Conservation (phyloP, 2,888 invertebrate species). For the Tricholauxania praeusta region DNA sequence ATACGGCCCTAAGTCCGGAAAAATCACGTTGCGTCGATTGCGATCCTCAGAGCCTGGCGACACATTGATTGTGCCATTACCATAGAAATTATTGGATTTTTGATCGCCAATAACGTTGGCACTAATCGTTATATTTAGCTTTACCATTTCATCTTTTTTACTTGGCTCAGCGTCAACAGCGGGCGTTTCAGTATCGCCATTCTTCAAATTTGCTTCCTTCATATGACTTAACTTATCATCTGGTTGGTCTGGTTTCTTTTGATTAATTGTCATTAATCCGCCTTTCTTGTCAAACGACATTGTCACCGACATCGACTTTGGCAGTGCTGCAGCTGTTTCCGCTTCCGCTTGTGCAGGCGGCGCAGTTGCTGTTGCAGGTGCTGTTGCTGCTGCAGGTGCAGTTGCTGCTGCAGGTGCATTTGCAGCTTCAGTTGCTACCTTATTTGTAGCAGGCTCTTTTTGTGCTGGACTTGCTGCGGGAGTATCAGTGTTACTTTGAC, state of each 20-base stretch:
- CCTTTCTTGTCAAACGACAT: background rate
- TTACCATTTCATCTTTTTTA: slow-evolving; percentile 48
- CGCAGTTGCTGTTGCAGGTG: background rate
- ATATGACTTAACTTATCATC: background rate
- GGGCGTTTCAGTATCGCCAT: background rate
- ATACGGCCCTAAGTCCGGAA: slow-evolving; percentile 1
- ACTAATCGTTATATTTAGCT: slow-evolving; percentile 60
- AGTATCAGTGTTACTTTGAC: slow-evolving; percentile 22
- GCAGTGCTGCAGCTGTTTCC: background rate
- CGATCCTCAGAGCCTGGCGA: slow-evolving; percentile 45
- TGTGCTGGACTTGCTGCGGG: background rate
- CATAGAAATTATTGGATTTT: slow-evolving; percentile 50
- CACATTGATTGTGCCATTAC: slow-evolving; percentile 59
- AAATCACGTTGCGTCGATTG: slow-evolving; percentile 36
- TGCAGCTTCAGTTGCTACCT: background rate
- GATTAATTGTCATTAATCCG: background rate
- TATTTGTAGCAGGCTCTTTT: background rate
- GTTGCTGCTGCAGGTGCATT: background rate
- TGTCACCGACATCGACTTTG: background rate
- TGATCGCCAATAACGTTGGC: slow-evolving; percentile 59
- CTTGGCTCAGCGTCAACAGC: background rate
- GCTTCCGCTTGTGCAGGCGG: background rate
- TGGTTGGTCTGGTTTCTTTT: background rate
- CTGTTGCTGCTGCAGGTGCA: background rate
- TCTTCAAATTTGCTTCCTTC: background rate